Evolutionary conservation across 2,797 vertebrate species (phyloP).

Genomic region (Schizopygopsis pylzovi): DNA sequence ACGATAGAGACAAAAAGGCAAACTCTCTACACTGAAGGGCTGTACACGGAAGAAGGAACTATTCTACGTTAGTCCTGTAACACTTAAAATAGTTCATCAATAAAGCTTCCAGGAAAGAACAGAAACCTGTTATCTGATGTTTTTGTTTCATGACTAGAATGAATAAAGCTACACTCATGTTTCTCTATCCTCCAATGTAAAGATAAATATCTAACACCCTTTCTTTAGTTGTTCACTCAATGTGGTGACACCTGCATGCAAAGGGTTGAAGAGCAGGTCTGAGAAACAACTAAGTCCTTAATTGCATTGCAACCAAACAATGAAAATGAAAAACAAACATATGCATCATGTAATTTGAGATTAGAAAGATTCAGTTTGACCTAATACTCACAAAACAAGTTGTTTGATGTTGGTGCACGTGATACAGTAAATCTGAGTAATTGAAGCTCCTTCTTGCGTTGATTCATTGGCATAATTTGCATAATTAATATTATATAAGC

Average conservation of each 20-base stretch:
- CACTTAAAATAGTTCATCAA: neutral
- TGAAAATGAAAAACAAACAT: neutral
- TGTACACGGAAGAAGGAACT: neutral
- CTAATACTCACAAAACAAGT: neutral
- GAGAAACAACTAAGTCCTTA: neutral
- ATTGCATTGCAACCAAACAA: neutral
- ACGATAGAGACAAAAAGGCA: neutral
- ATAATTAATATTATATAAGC: neutral
- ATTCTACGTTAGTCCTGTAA: neutral
- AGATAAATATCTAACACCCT: neutral
- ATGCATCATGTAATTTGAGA: neutral
- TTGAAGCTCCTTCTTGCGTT: neutral
- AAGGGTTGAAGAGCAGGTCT: neutral
- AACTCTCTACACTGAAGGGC: neutral
- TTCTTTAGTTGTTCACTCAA: neutral
- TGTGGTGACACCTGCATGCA: neutral
- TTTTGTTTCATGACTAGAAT: neutral
- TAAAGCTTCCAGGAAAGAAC: neutral
- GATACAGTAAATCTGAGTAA: neutral
- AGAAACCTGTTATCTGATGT: neutral
- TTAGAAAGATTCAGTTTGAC: neutral
- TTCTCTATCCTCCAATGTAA: neutral
- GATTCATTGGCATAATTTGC: neutral
- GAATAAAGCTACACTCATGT: neutral
- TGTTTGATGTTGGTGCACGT: neutral